phyloP scores from a whole-genome alignment of 2,888 invertebrate genomes.

The Amaurobius ferox region DNA sequence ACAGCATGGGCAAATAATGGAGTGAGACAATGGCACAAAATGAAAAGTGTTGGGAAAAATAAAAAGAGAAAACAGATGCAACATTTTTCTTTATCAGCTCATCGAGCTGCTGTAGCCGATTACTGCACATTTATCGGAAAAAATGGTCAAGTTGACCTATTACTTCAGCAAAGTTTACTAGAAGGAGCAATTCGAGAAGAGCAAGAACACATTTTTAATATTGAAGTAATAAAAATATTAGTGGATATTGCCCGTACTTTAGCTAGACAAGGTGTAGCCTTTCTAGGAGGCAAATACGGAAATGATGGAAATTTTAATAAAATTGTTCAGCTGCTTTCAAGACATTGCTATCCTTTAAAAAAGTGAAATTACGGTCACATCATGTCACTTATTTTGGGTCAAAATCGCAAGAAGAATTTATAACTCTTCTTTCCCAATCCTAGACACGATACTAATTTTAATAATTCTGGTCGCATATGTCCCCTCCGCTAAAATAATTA shows the following conservation, averaged over 20 bases:
- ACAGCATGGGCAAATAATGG: neutral
- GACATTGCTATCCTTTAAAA: neutral
- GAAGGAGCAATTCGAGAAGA: neutral
- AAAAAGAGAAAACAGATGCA: neutral
- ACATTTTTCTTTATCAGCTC: neutral
- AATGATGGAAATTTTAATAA: neutral
- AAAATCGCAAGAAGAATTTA: neutral
- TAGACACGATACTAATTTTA: no score
- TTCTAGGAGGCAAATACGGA: neutral
- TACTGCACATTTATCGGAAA: neutral
- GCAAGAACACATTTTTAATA: neutral
- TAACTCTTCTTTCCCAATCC: neutral
- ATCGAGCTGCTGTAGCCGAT: neutral
- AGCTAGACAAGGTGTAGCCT: neutral
- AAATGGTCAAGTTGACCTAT: no score
- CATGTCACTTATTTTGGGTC: neutral
- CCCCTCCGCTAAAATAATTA: no score
- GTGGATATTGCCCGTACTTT: neutral
- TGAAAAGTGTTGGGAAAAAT: constrained; percentile 9
- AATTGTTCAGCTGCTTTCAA: neutral
- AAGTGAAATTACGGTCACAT: neutral
- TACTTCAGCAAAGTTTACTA: neutral
- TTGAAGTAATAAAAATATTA: neutral
- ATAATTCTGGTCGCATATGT: no score
- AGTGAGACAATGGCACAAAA: neutral